Base-by-base conservation (phyloP, 2,888 invertebrate species). In the Catocala sponsa region DNA sequence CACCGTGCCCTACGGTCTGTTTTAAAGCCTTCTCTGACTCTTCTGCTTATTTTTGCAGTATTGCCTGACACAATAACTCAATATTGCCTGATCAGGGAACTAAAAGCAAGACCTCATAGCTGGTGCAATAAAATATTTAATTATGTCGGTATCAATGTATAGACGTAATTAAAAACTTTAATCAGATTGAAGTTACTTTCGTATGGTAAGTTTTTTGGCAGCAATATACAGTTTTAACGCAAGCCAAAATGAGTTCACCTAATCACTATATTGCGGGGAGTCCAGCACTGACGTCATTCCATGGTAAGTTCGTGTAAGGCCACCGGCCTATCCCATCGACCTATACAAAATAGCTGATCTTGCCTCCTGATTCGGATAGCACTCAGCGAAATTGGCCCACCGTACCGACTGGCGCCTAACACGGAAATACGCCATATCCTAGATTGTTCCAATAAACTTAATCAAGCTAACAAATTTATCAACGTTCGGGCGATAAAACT, bases 351-450 rank as follows among this genome's bases (percentile, higher is more conserved):
- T 63, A 67, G 63, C 63, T 59, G 61, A 76, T 76, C 70, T 63
- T 35, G 44, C 59, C 63, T 60, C 35, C 59, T 63, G 77, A 74
- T 77, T 64, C 64, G 56, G 58, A 68, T 47, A 65, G 70, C 71
- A 77, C 77, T 74, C 63, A 68, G 55, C 59, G 33, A 63, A 74
- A 77, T 76, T 76, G 67, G 55, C 58, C 48, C 60, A 65, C 61
- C 63, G 54, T 44, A 54, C 43, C 55, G 61, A 73, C 65, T 65
- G 74, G 71, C 67, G 65, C 68, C 67, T 13, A 55, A 55, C 74
- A 65, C 70, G 70, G 65, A 65, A 76, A 61, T 48, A 63, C 61
- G 49, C 46, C 56, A 65, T 70, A 69, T 58, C 55, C 53, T 46
- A 58, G 46, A 64, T 52, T 54, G 61, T 55, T 50, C 63, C 61